These are phyloP conservation scores for Apis cerana DNA, from an alignment of 1,140 invertebrate genomes.

Conservation along the genomic window DNA sequence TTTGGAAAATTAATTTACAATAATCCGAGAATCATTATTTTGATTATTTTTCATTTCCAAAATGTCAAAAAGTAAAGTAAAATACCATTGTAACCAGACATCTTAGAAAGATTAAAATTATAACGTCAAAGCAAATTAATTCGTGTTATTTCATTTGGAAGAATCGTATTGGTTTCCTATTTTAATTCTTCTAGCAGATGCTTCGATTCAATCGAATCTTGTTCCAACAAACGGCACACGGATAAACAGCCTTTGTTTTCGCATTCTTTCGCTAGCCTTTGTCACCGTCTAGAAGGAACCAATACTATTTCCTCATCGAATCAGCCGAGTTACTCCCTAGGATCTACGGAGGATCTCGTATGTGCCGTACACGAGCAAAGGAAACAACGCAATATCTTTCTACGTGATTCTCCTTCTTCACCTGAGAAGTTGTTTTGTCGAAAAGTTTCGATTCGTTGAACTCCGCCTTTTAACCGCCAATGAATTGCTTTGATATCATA, in stretches of 20 bases:
- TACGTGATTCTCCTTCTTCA: not conserved
- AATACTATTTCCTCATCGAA: constrained; percentile 30
- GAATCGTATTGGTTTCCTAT: not conserved
- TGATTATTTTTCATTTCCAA: no score
- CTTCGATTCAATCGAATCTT: constrained; percentile 11
- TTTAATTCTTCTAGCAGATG: not conserved
- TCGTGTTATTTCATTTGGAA: not conserved
- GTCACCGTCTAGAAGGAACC: constrained; percentile 21
- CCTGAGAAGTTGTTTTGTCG: not conserved
- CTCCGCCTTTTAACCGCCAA: not conserved
- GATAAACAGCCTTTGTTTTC: constrained; percentile 30
- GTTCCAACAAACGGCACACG: not conserved
- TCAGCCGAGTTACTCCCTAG: constrained; percentile 1
- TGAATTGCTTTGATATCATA: not conserved
- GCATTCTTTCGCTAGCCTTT: constrained; percentile 3
- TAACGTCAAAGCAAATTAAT: no score
- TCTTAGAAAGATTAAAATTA: no score
- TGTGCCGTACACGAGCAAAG: not conserved
- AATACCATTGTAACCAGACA: no score
- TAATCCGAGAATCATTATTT: no score
- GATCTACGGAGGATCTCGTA: not conserved
- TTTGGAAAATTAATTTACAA: no score
- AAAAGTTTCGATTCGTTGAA: not conserved
- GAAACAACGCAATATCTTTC: not conserved
- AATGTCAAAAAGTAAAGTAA: no score